Base-by-base conservation (phyloP, 2,113 vertebrate species). In the Dryoscopus gambensis region DNA sequence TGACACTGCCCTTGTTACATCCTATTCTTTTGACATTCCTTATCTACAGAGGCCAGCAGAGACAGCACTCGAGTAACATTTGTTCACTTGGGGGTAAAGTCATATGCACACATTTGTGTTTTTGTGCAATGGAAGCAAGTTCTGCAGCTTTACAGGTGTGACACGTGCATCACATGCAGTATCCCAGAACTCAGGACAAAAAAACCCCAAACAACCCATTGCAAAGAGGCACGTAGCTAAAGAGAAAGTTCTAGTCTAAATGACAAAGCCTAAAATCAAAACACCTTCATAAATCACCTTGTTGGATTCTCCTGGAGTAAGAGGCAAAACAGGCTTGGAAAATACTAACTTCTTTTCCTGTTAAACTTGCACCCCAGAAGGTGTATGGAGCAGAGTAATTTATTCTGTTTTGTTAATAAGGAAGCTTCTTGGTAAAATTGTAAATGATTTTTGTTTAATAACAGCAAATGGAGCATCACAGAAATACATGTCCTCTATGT, bases 381-480 rank as follows among this genome's bases (percentile, higher is more conserved):
- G 35, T 47, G 2, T 11, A 55, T 4, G 13, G 23, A 88, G 33
- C n/a, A 35, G 46, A 90, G 37, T 28, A 74, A 68, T 68, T 80
- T 64, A 75, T 5, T 56, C n/a, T 79, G 86, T 55, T 95, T 74
- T 42, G 40, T 68, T 92, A 84, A 79, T 75, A 68, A 78, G 40
- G 19, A 87, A 87, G 28, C n/a, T 82, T 78, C 59, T 77, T 28
- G 7, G 31, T 37, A 71, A 82, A 89, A 89, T 7, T 76, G 73
- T 64, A 89, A 78, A 62, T 49, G 1, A 56, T 49, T 77, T 57
- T 84, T 84, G 83, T 80, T 88, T 84, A 89, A 22, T 78, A 92
- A 94, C n/a, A 92, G 77, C 56, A 87, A 90, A 79, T 25, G 14
- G 25, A 92, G 62, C 74, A 95, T 73, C 74, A 84, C 57, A 95